Percentiles rank a stretch among this genome's conserved stretches.
Conservation (phyloP, 2,888 invertebrate species). For the Drosophila peninsularis region DNA sequence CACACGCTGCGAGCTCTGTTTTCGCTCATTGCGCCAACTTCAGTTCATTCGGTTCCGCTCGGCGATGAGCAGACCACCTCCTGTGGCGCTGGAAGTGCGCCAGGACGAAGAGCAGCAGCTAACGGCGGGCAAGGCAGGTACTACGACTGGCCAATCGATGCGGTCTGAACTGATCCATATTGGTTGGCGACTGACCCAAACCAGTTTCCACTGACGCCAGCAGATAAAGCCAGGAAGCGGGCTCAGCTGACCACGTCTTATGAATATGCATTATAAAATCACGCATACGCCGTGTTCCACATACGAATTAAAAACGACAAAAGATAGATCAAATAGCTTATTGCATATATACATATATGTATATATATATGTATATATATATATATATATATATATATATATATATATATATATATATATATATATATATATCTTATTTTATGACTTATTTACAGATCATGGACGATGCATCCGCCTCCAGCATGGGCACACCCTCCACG, state of each 20-base stretch:
- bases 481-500: conserved; percentile 49
- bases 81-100: not conserved
- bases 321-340: not conserved
- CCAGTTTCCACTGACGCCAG: conserved; percentile 26
- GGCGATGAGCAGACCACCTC: conserved; percentile 23
- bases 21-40: conserved; percentile 11
- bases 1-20: conserved; percentile 43
- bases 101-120: conserved; percentile 23
- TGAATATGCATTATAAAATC: conserved; percentile 27
- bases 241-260: not conserved
- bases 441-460: conserved; percentile 53
- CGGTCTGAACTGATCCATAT: conserved; percentile 14
- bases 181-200: conserved; percentile 19
- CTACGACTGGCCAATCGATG: conserved; percentile 16
- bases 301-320: too few relatives aligned
- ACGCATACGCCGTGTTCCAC: conserved; percentile 27
- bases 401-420: not conserved
- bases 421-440: conserved; percentile 7
- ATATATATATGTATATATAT: not conserved
- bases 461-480: conserved; percentile 72
- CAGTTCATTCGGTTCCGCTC: conserved; percentile 1
- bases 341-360: not conserved
- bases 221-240: conserved; percentile 26
- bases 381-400: not conserved
- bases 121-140: conserved; percentile 65